phyloP scores from a whole-genome alignment of 2,797 vertebrate genomes.

The Epinephelus malabaricus region DNA sequence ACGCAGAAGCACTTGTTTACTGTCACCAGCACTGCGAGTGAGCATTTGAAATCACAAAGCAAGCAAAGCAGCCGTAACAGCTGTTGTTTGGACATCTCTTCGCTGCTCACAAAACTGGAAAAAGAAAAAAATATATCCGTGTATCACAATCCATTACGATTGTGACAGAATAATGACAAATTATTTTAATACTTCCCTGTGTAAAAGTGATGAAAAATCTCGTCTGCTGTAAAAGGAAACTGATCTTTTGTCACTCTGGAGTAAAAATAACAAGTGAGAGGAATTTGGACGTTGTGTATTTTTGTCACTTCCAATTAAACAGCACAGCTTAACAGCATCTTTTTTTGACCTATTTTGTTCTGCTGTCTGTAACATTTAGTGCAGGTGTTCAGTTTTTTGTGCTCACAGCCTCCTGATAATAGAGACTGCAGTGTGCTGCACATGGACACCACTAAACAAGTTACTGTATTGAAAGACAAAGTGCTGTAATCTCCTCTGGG shows the following conservation, averaged over 20 bases:
- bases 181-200: constrained; percentile 37
- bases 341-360: constrained; percentile 64
- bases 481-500: constrained; percentile 76
- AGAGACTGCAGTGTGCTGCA: constrained; percentile 40
- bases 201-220: constrained; percentile 24
- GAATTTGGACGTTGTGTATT: constrained; percentile 32
- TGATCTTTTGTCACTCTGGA: constrained; percentile 39
- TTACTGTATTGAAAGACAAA: constrained; percentile 76
- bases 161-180: constrained; percentile 55
- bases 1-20: constrained; percentile 66
- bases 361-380: constrained; percentile 54
- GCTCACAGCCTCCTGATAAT: constrained; percentile 53
- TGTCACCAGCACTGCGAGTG: constrained; percentile 46
- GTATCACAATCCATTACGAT: constrained; percentile 37
- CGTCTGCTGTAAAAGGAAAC: constrained; percentile 1
- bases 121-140: constrained; percentile 16
- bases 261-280: constrained; percentile 47
- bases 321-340: constrained; percentile 17
- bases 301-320: constrained; percentile 50
- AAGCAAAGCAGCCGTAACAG: constrained; percentile 65
- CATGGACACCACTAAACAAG: constrained; percentile 67
- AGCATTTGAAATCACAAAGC: constrained; percentile 66
- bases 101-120: constrained; percentile 52
- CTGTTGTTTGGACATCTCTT: constrained; percentile 69
- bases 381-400: constrained; percentile 62